These are phyloP conservation scores for Athripsodes cinereus DNA, from an alignment of 2,888 invertebrate genomes.

Conservation along the genomic window DNA sequence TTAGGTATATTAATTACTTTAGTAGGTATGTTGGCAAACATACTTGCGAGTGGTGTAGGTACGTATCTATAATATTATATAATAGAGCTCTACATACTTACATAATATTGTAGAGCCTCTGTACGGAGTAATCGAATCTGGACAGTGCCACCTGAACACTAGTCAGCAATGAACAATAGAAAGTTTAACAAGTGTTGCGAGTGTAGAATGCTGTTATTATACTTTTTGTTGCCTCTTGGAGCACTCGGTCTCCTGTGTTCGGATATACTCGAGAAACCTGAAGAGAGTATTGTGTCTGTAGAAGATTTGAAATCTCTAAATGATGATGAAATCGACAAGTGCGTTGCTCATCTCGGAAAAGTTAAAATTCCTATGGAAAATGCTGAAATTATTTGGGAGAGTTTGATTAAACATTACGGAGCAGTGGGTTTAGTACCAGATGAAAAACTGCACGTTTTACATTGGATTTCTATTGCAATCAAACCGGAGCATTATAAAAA, in stretches of 20 bases:
- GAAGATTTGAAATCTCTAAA: slow-evolving; percentile 33
- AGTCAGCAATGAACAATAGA: too few species aligned
- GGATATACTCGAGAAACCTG: slow-evolving; percentile 34
- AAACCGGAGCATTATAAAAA: slow-evolving; percentile 45
- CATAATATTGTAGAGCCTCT: too few species aligned
- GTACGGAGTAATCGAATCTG: too few species aligned
- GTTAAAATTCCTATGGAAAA: slow-evolving; percentile 33
- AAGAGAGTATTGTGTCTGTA: slow-evolving; percentile 31
- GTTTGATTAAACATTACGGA: slow-evolving; percentile 35
- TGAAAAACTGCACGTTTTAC: slow-evolving; percentile 37
- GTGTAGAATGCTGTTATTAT: not conserved
- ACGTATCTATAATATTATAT: too few species aligned
- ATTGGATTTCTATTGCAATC: slow-evolving; percentile 47
- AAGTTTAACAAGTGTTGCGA: too few species aligned
- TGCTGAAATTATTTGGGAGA: slow-evolving; percentile 40
- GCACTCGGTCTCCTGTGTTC: not conserved
- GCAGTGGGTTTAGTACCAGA: slow-evolving; percentile 42
- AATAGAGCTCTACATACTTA: too few species aligned
- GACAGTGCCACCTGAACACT: too few species aligned
- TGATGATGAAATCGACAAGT: slow-evolving; percentile 37
- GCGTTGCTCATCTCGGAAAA: slow-evolving; percentile 38
- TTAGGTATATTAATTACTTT: too few species aligned
- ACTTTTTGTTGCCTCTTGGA: not conserved
- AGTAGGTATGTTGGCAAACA: too few species aligned
- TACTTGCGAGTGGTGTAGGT: too few species aligned